Evolutionary conservation across 1,140 invertebrate species (phyloP).

Genomic region (Bombus balteatus): DNA sequence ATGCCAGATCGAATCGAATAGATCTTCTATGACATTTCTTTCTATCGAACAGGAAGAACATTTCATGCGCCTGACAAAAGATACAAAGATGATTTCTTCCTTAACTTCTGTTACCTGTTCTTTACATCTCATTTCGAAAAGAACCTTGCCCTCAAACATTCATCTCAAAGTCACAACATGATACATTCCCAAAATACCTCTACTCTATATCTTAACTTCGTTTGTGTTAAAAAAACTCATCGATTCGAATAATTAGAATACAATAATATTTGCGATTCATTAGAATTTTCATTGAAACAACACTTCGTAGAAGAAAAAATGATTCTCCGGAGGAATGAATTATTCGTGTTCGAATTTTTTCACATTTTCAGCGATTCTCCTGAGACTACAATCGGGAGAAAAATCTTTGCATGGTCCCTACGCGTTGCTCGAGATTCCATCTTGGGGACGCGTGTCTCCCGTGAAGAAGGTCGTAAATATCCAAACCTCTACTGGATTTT

Average conservation of each 20-base stretch:
- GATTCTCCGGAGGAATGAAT: not conserved
- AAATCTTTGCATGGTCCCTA: conserved; percentile 25
- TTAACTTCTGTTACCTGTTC: conserved; percentile 22
- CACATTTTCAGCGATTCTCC: not conserved
- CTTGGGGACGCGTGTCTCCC: conserved; percentile 6
- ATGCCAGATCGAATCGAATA: not conserved
- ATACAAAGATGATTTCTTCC: conserved; percentile 30
- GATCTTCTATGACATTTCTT: not conserved
- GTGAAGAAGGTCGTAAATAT: conserved; percentile 54
- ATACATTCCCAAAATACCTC: not conserved
- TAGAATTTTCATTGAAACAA: not conserved
- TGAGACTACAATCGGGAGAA: not conserved
- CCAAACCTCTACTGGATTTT: not conserved
- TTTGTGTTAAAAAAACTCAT: not conserved
- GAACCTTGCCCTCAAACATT: not conserved
- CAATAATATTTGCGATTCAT: not conserved
- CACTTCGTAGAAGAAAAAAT: not conserved
- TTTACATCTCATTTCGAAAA: conserved; percentile 14
- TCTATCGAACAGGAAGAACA: not conserved
- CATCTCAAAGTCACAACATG: not conserved
- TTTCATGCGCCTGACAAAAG: conserved; percentile 24
- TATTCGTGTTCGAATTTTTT: conserved; percentile 18
- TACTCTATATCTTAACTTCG: not conserved
- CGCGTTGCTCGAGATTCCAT: conserved; percentile 43
- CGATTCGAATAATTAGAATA: not conserved